A percentile compares a stretch with the other conserved stretches of the same genome.
Conservation (phyloP, 2,113 vertebrate species). For the Zapus hudsonius region DNA sequence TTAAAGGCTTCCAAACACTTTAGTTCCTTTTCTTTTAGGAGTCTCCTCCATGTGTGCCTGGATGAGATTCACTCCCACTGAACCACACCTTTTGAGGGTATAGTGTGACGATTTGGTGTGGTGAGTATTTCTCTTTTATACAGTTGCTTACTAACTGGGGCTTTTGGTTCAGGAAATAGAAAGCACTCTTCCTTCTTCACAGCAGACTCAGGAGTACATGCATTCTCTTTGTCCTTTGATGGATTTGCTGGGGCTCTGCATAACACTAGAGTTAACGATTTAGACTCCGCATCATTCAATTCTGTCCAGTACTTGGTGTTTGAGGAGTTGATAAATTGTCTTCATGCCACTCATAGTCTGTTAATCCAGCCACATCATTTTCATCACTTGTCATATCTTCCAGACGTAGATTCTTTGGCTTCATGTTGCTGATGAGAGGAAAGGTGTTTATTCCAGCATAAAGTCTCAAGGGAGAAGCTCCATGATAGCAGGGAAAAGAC, state of each 20-base stretch:
- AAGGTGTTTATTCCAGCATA: no score
- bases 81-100: constrained; percentile 86
- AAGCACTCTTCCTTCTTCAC: constrained; percentile 83
- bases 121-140: constrained; percentile 82
- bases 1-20: constrained; percentile 95
- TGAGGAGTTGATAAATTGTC: neutral
- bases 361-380: constrained; percentile 76
- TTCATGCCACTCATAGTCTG: constrained; percentile 83
- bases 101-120: constrained; percentile 79
- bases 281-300: constrained; percentile 66
- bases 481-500: no score
- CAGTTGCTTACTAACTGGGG: constrained; percentile 84
- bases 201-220: constrained; percentile 63
- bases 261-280: constrained; percentile 77
- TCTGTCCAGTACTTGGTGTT: constrained; percentile 67
- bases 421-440: no score
- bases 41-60: constrained; percentile 85
- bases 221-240: constrained; percentile 91
- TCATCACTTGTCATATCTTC: constrained; percentile 79
- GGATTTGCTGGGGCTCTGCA: constrained; percentile 80
- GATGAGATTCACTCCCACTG: constrained; percentile 88
- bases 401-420: constrained; percentile 81
- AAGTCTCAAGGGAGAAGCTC: no score
- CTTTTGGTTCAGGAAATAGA: constrained; percentile 87
- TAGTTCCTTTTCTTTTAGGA: constrained; percentile 91